phyloP scores from a whole-genome alignment of 53 echinoderm and acorn worm species.

The Crossaster papposus region DNA sequence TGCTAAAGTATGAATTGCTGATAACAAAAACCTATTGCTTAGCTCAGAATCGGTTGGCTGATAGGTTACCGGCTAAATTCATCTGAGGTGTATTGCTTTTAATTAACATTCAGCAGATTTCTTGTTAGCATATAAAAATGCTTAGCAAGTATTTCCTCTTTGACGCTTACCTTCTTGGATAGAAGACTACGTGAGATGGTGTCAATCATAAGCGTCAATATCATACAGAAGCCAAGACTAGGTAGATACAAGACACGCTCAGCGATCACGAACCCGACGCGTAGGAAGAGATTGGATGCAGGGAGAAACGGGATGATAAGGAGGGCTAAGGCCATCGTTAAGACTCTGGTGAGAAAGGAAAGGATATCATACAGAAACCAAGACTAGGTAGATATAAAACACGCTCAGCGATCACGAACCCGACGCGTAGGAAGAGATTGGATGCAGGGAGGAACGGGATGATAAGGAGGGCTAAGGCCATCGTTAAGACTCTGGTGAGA shows the following conservation, averaged over 20 bases:
- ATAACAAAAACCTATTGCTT: too few species aligned
- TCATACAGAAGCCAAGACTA: slow-evolving; percentile 86
- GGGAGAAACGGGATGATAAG: slow-evolving; percentile 90
- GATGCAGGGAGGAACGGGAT: slow-evolving; percentile 93
- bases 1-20: too few species aligned
- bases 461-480: slow-evolving; percentile 70
- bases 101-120: background rate
- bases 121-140: background rate
- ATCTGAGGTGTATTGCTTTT: too few species aligned
- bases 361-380: slow-evolving; percentile 84
- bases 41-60: too few species aligned
- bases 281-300: slow-evolving; percentile 87
- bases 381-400: slow-evolving; percentile 90
- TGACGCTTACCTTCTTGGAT: slow-evolving; percentile 24
- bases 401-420: slow-evolving; percentile 90
- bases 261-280: slow-evolving; percentile 91
- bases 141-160: background rate
- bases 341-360: slow-evolving; percentile 61
- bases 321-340: slow-evolving; percentile 71
- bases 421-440: slow-evolving; percentile 88
- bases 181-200: slow-evolving; percentile 32
- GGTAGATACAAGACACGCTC: slow-evolving; percentile 91
- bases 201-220: slow-evolving; percentile 68
- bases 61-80: too few species aligned
- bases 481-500: slow-evolving; percentile 69